Base-by-base conservation (phyloP, 2,113 vertebrate species). In the Bujurquina vittata region DNA sequence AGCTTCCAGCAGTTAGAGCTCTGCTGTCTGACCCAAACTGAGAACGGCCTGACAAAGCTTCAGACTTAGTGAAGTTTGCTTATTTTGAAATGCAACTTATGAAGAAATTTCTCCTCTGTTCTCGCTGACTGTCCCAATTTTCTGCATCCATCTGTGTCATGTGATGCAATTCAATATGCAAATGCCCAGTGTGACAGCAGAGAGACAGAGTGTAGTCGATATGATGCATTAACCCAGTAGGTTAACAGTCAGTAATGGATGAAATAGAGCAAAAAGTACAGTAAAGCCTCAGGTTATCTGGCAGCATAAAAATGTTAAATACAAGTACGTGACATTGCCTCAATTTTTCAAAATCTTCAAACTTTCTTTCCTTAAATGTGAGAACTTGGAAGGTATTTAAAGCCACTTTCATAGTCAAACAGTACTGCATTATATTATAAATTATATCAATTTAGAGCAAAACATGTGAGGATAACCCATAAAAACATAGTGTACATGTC, bases 91-190 rank as follows among this genome's bases (percentile, higher is more conserved):
- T 60, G 31, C 52, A 67, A 86, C 79, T 69, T 61, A 72, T 79
- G 46, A 55, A 49, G 49, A 75, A 49, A 81, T 63, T 61, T 54
- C 10, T 58, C 37, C 18, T n/a, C 63, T 35, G 49, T 57, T 57
- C 20, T 75, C n/a, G 46, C 33, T 59, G 54, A 79, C 60, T 81
- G n/a, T 78, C 40, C 23, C 60, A 84, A 49, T 52, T 33, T 49
- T 72, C 65, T 62, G 73, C 60, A 40, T 81, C 55, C 56, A 78
- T 81, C 46, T 81, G 67, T 81, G 54, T 78, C 58, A 81, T 78
- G 40, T 75, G 59, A 75, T 57, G 29, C 46, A 75, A 57, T 78
- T 84, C 59, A 69, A 65, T 77, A 86, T 80, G 63, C 58, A 86
- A 76, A 83, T 74, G 4, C 20, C n/a, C 22, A 17, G 7, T 55